Base-by-base conservation (phyloP, 2,113 vertebrate genomes). In the Uria lomvia region DNA sequence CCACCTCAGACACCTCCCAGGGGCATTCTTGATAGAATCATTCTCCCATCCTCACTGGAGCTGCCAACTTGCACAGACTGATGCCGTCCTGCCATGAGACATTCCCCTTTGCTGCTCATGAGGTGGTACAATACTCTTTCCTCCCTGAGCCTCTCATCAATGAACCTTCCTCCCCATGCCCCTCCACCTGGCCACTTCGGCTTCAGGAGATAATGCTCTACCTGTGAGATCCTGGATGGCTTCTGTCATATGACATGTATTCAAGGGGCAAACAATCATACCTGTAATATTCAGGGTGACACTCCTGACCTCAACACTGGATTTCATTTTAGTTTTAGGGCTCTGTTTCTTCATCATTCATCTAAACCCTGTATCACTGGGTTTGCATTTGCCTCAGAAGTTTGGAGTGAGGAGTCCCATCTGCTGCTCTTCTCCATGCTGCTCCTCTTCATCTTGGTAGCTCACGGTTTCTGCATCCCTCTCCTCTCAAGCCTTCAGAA, bases 191-290 rank as follows among this genome's bases (percentile, higher is more conserved):
- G 40, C 49, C 49, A 56, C 22, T 1, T 16, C 3, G 0, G 58
- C 63, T 66, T 30, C 34, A 19, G 68, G n/a, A 71, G 26, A 26
- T 34, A 70, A 56, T 2, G 5, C 13, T 59, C n/a, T 15, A 6
- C 52, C 42, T 21, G 36, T 14, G 66, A 77, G 29, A 42, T 47
- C 49, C 60, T 29, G 14, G 43, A 40, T 58, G 77, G 38, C 12
- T 74, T 59, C 53, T 10, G 15, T 21, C 0, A 0, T 8, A 4
- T 8, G 19, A 22, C 7, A 3, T 4, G 18, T 36, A 22, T 43
- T 52, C 1, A 3, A 90, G 38, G 66, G 36, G 53, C 43, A 53
- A 52, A 34, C 49, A 43, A 20, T 52, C 66, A 38, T 8, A 38
- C 43, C 67, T 43, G 55, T 59, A 60, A 58, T 29, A 15, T 20